Evolutionary conservation across 2,888 invertebrate species (phyloP).

Genomic region (Eupeodes latifasciatus): DNA sequence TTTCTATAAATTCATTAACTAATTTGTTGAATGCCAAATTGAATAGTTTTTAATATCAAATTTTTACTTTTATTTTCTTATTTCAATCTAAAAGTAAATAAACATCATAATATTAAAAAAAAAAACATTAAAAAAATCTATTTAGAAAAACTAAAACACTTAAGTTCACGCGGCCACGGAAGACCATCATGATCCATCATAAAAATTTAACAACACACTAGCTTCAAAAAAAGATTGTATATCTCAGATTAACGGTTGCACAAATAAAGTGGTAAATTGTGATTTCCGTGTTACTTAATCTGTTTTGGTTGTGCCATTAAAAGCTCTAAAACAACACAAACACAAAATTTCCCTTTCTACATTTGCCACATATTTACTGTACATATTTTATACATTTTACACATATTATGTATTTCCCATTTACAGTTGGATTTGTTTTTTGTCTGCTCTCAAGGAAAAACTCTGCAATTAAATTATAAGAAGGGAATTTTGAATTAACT

Average conservation of each 20-base stretch:
- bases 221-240: neutral
- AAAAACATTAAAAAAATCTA: neutral
- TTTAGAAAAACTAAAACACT: neutral
- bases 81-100: neutral
- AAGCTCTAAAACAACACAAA: neutral
- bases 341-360: conserved; percentile 9
- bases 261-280: conserved; percentile 3
- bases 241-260: conserved; percentile 38
- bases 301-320: conserved; percentile 14
- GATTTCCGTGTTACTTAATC: conserved; percentile 65
- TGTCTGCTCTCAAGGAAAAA: neutral
- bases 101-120: too few species aligned
- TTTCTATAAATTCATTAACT: too few species aligned
- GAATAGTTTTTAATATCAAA: neutral
- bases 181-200: conserved; percentile 15
- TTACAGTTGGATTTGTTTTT: neutral
- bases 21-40: too few species aligned
- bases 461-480: conserved; percentile 30
- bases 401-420: neutral
- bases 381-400: neutral
- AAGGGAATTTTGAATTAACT: conserved; percentile 27
- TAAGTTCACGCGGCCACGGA: neutral
- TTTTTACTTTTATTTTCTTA: neutral
- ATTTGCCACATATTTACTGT: conserved; percentile 2
- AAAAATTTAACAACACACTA: neutral